Evolutionary conservation across 2,888 invertebrate species (phyloP), one percentile per base, ranked within the genome.

Genomic region (Cheilosia pagana): DNA sequence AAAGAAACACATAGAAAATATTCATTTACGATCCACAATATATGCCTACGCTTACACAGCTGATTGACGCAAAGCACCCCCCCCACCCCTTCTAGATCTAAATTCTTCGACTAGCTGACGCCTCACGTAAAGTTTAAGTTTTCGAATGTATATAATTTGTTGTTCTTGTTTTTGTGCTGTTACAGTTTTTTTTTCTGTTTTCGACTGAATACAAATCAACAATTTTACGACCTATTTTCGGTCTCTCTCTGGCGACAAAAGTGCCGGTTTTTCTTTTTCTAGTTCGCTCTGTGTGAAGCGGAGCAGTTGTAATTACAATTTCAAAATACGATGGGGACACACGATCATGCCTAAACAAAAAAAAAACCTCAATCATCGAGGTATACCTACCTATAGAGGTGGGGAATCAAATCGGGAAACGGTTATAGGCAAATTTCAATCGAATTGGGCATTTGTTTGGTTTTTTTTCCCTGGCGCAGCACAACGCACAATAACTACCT

Each of bases 181-280:
- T 67, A 77, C 60, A 41, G 50, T 65, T 71, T n/a, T 31, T 52
- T 52, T 60, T 57, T n/a, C n/a, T n/a, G n/a, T n/a, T 57, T 43
- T 25, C 48, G 28, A 16, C 19, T 77, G 50, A 71, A 76, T 71
- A 65, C 63, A 70, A 71, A 81, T 76, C 53, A 76, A 82, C 76
- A 77, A 71, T 60, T 77, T 82, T 21, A 82, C 82, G 82, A 82
- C 77, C 67, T 67, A 77, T 62, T 82, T 77, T 82, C 55, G 59
- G 63, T 67, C 53, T 71, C 60, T 28, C 45, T 25, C 63, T 65
- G 52, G 53, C 52, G 62, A 52, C 55, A 75, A 62, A 67, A 39
- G n/a, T 55, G 50, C n/a, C 14, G n/a, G 39, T 19, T 50, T 45
- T 52, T 14, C 31, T 70, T 28, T 21, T 0, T 60, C n/a, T 48